Evolutionary conservation across 1,140 invertebrate species (phyloP).

Genomic region (Spodoptera frugiperda): DNA sequence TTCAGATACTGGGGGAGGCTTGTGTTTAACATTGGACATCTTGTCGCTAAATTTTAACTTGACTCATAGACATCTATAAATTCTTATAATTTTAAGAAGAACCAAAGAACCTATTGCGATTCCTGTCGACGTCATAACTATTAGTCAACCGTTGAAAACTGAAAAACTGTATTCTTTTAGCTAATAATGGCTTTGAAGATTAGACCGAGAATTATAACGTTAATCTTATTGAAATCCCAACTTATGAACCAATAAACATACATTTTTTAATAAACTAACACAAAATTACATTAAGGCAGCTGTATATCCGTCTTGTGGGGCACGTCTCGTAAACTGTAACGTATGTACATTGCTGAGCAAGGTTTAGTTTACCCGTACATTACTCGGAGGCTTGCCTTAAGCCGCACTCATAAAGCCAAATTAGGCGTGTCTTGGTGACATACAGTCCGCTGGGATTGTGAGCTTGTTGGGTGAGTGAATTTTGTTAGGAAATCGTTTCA

Average conservation of each 20-base stretch:
- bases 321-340: constrained; percentile 41
- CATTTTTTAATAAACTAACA: constrained; percentile 6
- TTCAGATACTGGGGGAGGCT: too few species aligned
- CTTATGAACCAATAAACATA: background rate
- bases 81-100: too few species aligned
- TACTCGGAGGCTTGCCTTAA: constrained; percentile 61
- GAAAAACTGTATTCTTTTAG: too few species aligned
- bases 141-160: too few species aligned
- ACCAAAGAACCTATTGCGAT: too few species aligned
- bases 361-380: constrained; percentile 66
- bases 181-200: too few species aligned
- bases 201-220: too few species aligned
- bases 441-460: constrained; percentile 21
- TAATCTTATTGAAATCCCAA: background rate
- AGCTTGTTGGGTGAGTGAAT: constrained; percentile 4
- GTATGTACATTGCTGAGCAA: constrained; percentile 42
- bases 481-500: too few species aligned
- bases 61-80: too few species aligned
- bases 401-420: constrained; percentile 71
- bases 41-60: too few species aligned
- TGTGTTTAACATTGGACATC: too few species aligned
- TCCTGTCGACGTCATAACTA: too few species aligned
- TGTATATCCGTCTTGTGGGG: background rate
- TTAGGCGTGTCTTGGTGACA: constrained; percentile 63
- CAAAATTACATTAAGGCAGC: constrained; percentile 13